Conservation (phyloP, 2,888 invertebrate species). For the Fragum sueziense region DNA sequence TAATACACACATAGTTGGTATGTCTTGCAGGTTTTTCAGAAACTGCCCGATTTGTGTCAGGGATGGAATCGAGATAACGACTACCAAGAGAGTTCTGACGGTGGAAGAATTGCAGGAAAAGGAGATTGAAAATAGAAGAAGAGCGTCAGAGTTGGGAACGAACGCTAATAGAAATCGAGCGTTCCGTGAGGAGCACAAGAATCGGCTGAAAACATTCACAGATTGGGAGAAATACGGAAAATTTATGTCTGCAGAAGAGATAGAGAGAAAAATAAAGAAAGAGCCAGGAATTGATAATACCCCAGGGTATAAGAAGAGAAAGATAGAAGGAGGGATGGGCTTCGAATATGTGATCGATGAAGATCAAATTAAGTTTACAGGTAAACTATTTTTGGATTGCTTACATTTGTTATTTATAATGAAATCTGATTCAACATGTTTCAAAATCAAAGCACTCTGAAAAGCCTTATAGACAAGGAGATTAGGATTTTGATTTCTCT, state of each 20-base stretch:
- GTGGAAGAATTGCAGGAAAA: constrained; percentile 23
- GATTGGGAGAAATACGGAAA: constrained; percentile 27
- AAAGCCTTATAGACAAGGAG: too few species aligned
- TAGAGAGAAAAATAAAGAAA: too few species aligned
- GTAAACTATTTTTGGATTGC: too few species aligned
- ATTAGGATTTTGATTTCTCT: too few species aligned
- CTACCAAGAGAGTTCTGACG: constrained; percentile 15
- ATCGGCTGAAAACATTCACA: constrained; percentile 16
- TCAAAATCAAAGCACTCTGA: too few species aligned
- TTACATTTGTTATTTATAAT: too few species aligned
- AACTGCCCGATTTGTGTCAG: constrained; percentile 21
- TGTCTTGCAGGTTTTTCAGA: constrained; percentile 24
- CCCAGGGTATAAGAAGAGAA: too few species aligned
- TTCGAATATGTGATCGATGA: too few species aligned
- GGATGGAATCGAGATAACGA: constrained; percentile 22
- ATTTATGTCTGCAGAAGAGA: neutral
- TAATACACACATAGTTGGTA: neutral
- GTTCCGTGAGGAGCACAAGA: constrained; percentile 4
- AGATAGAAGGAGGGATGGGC: too few species aligned
- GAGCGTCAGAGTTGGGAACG: neutral
- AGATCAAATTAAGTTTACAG: too few species aligned
- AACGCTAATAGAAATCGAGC: constrained; percentile 9
- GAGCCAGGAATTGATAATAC: too few species aligned
- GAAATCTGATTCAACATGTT: too few species aligned
- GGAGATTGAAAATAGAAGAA: neutral